Evolutionary conservation across 2,113 vertebrate genomes (phyloP).

Genomic region (Recurvirostra avosetta): DNA sequence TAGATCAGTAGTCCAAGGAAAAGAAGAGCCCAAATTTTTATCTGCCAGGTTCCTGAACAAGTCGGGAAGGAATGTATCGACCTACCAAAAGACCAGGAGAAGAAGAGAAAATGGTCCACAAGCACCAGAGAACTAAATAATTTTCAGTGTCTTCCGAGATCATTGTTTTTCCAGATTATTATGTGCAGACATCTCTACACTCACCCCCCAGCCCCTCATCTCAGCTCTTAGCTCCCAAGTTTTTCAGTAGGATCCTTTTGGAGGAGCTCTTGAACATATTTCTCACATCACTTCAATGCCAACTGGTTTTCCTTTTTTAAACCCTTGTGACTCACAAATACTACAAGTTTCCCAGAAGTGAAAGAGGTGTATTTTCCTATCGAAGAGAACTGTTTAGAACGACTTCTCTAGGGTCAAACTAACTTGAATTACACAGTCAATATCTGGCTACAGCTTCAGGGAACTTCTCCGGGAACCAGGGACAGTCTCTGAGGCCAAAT

Average conservation of each 20-base stretch:
- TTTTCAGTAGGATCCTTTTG: not conserved
- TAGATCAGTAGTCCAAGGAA: not conserved
- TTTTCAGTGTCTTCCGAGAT: not conserved
- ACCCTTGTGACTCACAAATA: slow-evolving; percentile 17
- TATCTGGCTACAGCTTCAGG: not conserved
- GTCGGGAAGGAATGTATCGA: not conserved
- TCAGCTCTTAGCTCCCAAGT: not conserved
- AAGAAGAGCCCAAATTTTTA: not conserved
- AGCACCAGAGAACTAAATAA: not conserved
- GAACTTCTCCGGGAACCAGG: not conserved
- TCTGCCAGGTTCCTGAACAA: not conserved
- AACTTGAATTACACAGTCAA: slow-evolving; percentile 55
- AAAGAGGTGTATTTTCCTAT: slow-evolving; percentile 46
- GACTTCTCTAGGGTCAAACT: slow-evolving; percentile 48
- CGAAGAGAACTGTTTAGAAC: slow-evolving; percentile 10
- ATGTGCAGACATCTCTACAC: not conserved
- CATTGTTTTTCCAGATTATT: not conserved
- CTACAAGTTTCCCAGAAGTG: slow-evolving; percentile 4
- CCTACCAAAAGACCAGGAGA: not conserved
- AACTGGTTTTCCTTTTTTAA: slow-evolving; percentile 7
- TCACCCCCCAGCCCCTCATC: accelerated
- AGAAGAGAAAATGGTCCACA: not conserved
- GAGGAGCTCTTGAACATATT: not conserved
- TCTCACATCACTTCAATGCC: not conserved
- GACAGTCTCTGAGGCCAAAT: slow-evolving; percentile 35